A percentile compares a stretch with the other conserved stretches of the same genome.
Conservation (phyloP, 1,140 invertebrate species). For the Ganaspis sp. region DNA sequence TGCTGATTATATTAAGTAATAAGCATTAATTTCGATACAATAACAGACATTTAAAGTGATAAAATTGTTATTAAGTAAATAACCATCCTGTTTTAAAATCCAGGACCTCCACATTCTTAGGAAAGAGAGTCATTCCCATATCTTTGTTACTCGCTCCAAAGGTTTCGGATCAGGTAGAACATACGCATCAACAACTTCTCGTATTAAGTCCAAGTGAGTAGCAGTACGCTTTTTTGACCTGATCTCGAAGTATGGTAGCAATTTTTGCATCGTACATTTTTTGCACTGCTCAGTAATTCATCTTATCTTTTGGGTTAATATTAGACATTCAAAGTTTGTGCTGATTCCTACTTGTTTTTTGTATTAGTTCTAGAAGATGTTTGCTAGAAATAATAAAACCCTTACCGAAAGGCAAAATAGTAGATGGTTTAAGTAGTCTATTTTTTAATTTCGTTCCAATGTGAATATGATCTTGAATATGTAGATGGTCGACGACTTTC, state of each 20-base stretch:
- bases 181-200: neutral
- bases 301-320: neutral
- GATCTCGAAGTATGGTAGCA: neutral
- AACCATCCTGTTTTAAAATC: neutral
- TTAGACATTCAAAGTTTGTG: neutral
- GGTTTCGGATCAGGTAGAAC: neutral
- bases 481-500: neutral
- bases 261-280: neutral
- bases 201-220: neutral
- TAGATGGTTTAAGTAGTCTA: neutral
- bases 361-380: neutral
- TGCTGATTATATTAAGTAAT: neutral
- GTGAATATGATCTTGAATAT: neutral
- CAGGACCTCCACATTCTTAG: neutral
- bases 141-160: neutral
- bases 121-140: neutral
- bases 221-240: neutral
- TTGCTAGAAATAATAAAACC: neutral
- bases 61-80: neutral
- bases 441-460: neutral
- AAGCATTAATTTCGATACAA: neutral
- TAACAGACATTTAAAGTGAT: neutral
- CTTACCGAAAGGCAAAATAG: neutral
- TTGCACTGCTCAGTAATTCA: neutral
- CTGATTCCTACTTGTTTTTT: neutral